A percentile compares a stretch with the other conserved stretches of the same genome.
Evolutionary conservation across 2,797 vertebrate species (phyloP).

Genomic region (Acipenser oxyrinchus): DNA sequence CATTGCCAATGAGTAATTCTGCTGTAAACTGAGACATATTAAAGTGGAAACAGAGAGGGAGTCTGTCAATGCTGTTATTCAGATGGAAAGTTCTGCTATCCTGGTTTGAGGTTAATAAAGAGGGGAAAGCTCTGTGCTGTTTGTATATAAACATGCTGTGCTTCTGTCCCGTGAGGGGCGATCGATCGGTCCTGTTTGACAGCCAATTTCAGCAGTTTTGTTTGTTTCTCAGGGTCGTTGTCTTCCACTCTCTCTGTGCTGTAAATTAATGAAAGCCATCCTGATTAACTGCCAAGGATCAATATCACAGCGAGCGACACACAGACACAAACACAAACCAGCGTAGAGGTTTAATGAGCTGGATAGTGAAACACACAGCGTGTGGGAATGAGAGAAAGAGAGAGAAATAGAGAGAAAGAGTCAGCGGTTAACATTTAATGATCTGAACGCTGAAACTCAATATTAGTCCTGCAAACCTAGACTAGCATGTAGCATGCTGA

Average conservation of each 20-base stretch:
- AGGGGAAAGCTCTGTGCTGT: too few species aligned
- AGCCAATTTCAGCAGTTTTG: not conserved
- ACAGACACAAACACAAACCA: not conserved
- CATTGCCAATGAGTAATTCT: too few species aligned
- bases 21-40: too few species aligned
- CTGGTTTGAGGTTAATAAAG: not conserved
- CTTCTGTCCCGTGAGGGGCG: not conserved
- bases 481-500: too few species aligned
- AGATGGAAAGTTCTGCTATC: too few species aligned
- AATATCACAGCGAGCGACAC: not conserved
- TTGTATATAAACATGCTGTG: not conserved
- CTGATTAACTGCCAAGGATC: not conserved
- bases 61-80: too few species aligned
- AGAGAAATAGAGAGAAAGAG: too few species aligned
- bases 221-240: not conserved
- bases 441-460: too few species aligned
- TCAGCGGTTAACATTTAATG: too few species aligned
- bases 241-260: not conserved
- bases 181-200: not conserved
- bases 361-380: not conserved
- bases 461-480: too few species aligned
- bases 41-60: too few species aligned
- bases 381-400: too few species aligned
- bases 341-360: not conserved
- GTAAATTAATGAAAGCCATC: conserved; percentile 1